These are phyloP conservation scores for Bucco capensis DNA, from an alignment of 2,113 vertebrate species.

Conservation along the genomic window DNA sequence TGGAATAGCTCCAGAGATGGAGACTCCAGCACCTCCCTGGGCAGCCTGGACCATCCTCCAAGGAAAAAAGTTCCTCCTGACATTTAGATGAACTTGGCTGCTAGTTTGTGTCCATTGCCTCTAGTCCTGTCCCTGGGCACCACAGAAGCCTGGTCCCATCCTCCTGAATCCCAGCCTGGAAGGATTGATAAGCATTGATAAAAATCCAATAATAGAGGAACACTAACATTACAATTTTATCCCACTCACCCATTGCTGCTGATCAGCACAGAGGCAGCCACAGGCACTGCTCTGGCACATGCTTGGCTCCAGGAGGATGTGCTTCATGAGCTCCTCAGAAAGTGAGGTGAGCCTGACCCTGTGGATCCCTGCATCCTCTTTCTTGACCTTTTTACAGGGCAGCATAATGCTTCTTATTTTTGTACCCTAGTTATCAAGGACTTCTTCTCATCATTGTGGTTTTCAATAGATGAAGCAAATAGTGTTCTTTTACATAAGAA, in stretches of 20 bases:
- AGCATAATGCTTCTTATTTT: neutral
- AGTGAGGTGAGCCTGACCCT: neutral
- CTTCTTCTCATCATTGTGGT: neutral
- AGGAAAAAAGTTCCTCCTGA: no score
- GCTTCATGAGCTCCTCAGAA: neutral
- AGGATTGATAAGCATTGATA: no score
- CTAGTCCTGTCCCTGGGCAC: no score
- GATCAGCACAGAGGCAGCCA: neutral
- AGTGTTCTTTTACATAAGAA: constrained; percentile 37
- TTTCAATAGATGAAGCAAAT: constrained; percentile 23
- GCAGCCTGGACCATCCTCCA: no score
- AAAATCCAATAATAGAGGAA: no score
- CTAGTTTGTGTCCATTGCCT: no score
- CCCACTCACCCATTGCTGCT: neutral
- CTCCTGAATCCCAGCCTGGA: no score
- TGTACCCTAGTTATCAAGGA: neutral
- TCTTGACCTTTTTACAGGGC: neutral
- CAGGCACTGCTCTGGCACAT: fast-evolving
- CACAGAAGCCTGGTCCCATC: no score
- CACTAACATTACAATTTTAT: no score
- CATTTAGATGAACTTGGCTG: no score
- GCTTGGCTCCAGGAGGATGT: neutral
- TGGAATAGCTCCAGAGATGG: no score
- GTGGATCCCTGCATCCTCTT: neutral
- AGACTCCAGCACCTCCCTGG: no score